phyloP scores from a whole-genome alignment of 2,113 vertebrate genomes.

The Seriola quinqueradiata region DNA sequence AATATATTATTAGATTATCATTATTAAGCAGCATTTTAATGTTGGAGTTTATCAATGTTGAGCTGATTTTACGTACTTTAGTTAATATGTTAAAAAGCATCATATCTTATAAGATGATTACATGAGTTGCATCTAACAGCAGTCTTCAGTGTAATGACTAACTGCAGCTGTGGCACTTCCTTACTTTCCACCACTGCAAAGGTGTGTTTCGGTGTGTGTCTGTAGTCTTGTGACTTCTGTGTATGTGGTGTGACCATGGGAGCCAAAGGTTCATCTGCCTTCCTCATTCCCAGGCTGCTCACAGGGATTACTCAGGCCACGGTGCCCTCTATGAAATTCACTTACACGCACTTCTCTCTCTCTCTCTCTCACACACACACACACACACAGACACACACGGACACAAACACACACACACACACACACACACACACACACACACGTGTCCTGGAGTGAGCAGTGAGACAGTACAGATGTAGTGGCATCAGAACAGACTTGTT shows the following conservation, averaged over 20 bases:
- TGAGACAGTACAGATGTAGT: constrained; percentile 54
- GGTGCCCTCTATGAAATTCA: constrained; percentile 37
- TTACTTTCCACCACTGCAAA: neutral
- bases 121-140: no score
- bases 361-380: constrained; percentile 10
- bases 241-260: constrained; percentile 23
- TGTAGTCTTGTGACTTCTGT: constrained; percentile 54
- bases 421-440: constrained; percentile 15
- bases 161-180: neutral
- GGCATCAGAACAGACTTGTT: constrained; percentile 19
- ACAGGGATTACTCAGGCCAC: constrained; percentile 53
- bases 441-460: constrained; percentile 19
- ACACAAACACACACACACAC: constrained; percentile 17
- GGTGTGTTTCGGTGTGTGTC: neutral
- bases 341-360: neutral
- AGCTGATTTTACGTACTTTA: no score
- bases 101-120: no score
- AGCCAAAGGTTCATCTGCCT: constrained; percentile 34
- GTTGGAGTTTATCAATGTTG: no score
- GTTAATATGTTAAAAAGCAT: no score
- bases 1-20: no score
- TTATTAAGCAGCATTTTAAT: no score
- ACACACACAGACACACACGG: constrained; percentile 13
- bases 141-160: neutral
- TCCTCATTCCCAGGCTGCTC: constrained; percentile 58